Evolutionary conservation across 2,888 invertebrate genomes (phyloP).

Genomic region (Drosophila prolongata): DNA sequence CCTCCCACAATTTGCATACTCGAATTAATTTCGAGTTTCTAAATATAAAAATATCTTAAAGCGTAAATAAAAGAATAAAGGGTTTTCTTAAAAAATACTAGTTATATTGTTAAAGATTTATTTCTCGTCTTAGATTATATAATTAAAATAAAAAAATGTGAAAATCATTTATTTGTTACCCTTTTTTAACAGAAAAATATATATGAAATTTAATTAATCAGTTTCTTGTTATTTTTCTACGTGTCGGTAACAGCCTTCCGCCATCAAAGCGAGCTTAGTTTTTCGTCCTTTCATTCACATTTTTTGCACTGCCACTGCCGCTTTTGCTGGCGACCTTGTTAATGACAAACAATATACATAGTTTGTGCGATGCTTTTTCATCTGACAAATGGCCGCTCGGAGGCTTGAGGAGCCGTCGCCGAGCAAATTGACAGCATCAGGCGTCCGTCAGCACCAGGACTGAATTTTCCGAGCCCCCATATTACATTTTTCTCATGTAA

Average conservation of each 20-base stretch:
- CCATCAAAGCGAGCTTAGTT: constrained; percentile 71
- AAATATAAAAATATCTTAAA: no score
- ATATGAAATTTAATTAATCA: no score
- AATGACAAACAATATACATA: constrained; percentile 78
- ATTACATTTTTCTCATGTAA: constrained; percentile 4
- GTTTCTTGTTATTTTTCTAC: not conserved
- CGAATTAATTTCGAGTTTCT: no score
- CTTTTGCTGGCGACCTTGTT: constrained; percentile 66
- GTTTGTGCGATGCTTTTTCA: constrained; percentile 60
- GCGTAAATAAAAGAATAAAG: no score
- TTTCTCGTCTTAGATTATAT: no score
- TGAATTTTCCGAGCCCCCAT: constrained; percentile 2
- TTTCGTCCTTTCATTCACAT: constrained; percentile 31
- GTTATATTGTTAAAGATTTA: no score
- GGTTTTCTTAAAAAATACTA: no score
- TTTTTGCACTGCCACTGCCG: constrained; percentile 22
- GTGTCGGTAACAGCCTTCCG: constrained; percentile 58
- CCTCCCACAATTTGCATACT: no score
- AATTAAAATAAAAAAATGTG: no score
- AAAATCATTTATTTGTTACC: no score
- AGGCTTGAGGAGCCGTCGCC: constrained; percentile 40
- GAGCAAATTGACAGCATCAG: constrained; percentile 62
- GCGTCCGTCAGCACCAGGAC: constrained; percentile 32
- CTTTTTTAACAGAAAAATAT: no score
- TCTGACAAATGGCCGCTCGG: constrained; percentile 57